Percentiles rank a stretch among this genome's conserved stretches.
phyloP scores from a whole-genome alignment of 1,140 invertebrate species.

The Drosophila bocki region DNA sequence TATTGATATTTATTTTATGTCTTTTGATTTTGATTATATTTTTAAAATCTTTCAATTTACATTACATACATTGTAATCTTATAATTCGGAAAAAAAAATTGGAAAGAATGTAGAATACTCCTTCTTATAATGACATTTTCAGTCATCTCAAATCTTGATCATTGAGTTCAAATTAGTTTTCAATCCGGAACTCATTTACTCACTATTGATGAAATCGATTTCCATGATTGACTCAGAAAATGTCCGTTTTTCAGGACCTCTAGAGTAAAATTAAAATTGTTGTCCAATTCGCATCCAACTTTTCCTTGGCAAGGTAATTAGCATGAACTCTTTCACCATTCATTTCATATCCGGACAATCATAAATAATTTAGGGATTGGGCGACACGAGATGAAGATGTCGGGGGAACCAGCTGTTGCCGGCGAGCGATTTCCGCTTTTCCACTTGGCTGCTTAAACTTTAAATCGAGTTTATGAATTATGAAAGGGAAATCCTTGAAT shows the following conservation, averaged over 20 bases:
- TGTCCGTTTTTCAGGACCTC: constrained; percentile 1
- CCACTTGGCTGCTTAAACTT: constrained; percentile 31
- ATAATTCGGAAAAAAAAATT: too few relatives aligned
- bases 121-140: neutral
- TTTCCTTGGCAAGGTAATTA: constrained; percentile 51
- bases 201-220: constrained; percentile 6
- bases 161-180: constrained; percentile 16
- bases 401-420: constrained; percentile 36
- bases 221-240: constrained; percentile 27
- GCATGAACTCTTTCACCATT: constrained; percentile 54
- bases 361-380: constrained; percentile 48
- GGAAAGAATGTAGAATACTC: too few relatives aligned
- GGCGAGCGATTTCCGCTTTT: constrained; percentile 47
- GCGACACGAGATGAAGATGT: constrained; percentile 30
- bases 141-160: neutral
- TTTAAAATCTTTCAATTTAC: neutral
- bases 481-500: constrained; percentile 34
- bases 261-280: constrained; percentile 54
- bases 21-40: neutral
- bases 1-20: neutral
- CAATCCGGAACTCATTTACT: constrained; percentile 19
- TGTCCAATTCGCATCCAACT: constrained; percentile 30
- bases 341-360: constrained; percentile 67
- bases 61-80: too few relatives aligned
- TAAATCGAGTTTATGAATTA: constrained; percentile 36